phyloP scores from a whole-genome alignment of 2,797 vertebrate species.

The Sandelia bainsii region DNA sequence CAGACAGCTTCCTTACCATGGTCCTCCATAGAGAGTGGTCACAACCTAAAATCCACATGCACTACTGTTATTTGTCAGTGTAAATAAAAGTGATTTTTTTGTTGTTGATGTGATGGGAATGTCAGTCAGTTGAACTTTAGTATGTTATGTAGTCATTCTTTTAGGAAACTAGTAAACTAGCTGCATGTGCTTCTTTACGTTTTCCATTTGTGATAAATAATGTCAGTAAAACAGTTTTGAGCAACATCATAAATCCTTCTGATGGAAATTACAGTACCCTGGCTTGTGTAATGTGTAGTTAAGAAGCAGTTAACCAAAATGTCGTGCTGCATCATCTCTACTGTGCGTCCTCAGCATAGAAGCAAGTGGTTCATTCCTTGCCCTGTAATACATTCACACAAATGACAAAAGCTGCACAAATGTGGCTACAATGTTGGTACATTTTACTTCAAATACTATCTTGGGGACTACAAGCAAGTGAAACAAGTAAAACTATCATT shows the following conservation, averaged over 20 bases:
- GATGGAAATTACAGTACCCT: conserved; percentile 3
- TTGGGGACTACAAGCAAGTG: too few relatives aligned
- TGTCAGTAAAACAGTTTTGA: conserved; percentile 5
- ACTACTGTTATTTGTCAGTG: conserved; percentile 26
- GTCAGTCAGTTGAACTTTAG: conserved; percentile 11
- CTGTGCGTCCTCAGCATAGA: background rate
- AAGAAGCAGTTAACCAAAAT: background rate
- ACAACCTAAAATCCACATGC: conserved; percentile 46
- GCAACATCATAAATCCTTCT: conserved; percentile 15
- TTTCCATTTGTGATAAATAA: conserved; percentile 21
- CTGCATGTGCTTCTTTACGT: conserved; percentile 12
- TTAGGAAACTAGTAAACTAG: conserved; percentile 20
- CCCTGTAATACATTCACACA: background rate
- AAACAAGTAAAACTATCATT: too few relatives aligned
- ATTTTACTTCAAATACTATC: too few relatives aligned
- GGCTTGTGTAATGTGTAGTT: background rate
- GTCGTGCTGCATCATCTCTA: background rate
- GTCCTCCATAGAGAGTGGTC: conserved; percentile 34
- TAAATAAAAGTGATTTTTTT: conserved; percentile 13
- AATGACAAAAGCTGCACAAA: background rate
- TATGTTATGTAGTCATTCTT: background rate
- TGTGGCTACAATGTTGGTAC: too few relatives aligned
- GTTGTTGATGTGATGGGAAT: conserved; percentile 22
- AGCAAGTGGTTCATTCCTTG: background rate
- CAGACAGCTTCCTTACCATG: conserved; percentile 20